A percentile compares a stretch with the other conserved stretches of the same genome.
Conservation (phyloP, 2,113 vertebrate species). For the Callorhinus ursinus region DNA sequence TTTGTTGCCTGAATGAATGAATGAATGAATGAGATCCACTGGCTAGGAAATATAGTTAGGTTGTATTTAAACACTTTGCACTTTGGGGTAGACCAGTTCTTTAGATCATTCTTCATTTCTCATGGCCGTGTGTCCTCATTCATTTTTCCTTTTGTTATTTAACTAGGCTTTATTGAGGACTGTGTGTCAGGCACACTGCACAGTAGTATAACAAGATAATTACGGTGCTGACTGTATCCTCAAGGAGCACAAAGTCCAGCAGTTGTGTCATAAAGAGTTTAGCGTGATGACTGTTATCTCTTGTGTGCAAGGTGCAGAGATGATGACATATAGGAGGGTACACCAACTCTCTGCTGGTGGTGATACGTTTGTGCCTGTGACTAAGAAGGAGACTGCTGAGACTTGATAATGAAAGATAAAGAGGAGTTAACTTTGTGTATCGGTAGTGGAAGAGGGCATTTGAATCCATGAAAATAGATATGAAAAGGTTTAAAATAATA, state of each 20-base stretch:
- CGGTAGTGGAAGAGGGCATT: neutral
- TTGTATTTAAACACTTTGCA: neutral
- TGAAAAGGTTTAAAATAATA: neutral
- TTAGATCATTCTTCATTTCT: slow-evolving; percentile 21
- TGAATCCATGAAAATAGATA: neutral
- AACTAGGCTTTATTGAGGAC: neutral
- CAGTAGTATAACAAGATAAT: neutral
- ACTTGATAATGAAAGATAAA: neutral
- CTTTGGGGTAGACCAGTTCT: neutral
- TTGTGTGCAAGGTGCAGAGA: neutral
- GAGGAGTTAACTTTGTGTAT: neutral
- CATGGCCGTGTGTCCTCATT: neutral
- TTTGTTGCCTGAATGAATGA: neutral
- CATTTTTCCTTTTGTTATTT: slow-evolving; percentile 3
- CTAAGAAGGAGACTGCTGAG: neutral
- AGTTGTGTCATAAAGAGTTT: slow-evolving; percentile 14
- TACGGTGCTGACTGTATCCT: neutral
- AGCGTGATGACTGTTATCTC: neutral
- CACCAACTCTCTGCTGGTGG: neutral
- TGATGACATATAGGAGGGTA: neutral
- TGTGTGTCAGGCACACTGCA: neutral
- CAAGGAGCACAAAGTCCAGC: slow-evolving; percentile 39
- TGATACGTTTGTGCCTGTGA: neutral
- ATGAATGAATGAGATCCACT: neutral
- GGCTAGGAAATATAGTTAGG: neutral